phyloP scores from a whole-genome alignment of 2,113 vertebrate genomes.

The Miniopterus natalensis region DNA sequence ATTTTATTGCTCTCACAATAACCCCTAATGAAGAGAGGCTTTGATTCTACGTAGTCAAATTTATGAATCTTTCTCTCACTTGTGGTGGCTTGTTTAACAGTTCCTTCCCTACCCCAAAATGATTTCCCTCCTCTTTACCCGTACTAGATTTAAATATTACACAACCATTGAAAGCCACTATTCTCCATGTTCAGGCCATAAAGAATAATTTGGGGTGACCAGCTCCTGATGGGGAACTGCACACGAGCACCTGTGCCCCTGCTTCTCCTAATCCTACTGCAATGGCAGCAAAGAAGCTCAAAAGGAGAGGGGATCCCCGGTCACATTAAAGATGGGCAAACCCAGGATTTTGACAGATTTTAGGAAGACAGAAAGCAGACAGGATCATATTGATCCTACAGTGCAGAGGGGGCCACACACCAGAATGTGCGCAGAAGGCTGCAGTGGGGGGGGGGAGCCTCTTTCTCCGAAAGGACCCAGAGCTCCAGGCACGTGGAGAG shows the following conservation, averaged over 20 bases:
- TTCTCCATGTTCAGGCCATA: background rate
- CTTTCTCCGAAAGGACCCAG: background rate
- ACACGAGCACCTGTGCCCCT: background rate
- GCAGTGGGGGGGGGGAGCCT: background rate
- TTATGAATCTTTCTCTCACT: background rate
- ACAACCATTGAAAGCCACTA: background rate
- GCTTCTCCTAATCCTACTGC: background rate
- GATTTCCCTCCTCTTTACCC: background rate
- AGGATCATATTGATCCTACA: background rate
- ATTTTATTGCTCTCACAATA: background rate
- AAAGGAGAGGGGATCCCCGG: too few species aligned
- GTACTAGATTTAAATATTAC: background rate
- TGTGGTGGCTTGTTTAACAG: constrained; percentile 43
- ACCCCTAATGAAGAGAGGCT: background rate
- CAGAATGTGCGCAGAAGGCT: background rate
- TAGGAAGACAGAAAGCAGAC: background rate
- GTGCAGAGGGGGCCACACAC: background rate
- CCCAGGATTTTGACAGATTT: background rate
- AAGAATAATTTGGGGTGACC: background rate
- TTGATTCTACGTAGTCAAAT: constrained; percentile 14
- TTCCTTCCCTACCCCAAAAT: background rate
- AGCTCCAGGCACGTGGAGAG: background rate
- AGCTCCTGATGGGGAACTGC: background rate
- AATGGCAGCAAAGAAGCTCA: background rate
- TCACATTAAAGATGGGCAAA: background rate